phyloP scores from a whole-genome alignment of 2,888 invertebrate species.

The Hoplodrina ambigua region DNA sequence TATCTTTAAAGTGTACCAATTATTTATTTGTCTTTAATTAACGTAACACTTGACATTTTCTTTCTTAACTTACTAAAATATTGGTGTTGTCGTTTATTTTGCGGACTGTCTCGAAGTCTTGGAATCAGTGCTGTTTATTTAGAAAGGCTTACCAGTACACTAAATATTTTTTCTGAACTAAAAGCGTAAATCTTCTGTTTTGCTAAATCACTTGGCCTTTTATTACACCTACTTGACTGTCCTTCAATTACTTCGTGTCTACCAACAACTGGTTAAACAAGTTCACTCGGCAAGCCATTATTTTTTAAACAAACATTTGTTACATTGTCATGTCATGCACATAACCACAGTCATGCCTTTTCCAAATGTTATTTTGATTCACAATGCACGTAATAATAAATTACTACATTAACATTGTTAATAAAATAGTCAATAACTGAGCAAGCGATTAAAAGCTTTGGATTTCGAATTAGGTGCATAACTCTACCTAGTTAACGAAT shows the following conservation, averaged over 20 bases:
- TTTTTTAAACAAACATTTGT: constrained; percentile 73
- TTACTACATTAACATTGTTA: background rate
- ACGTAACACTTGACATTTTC: constrained; percentile 46
- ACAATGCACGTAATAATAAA: background rate
- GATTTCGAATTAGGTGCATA: constrained; percentile 6
- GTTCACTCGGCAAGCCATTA: constrained; percentile 67
- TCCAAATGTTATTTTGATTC: constrained; percentile 6
- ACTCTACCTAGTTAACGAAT: constrained; percentile 33
- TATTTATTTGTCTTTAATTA: constrained; percentile 37
- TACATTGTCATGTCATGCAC: constrained; percentile 28
- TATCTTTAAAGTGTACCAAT: constrained; percentile 51
- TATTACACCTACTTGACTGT: constrained; percentile 48
- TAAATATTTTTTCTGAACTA: constrained; percentile 8
- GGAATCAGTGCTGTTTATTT: constrained; percentile 31
- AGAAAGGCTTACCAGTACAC: constrained; percentile 19
- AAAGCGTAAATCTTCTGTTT: constrained; percentile 17
- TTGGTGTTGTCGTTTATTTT: constrained; percentile 51
- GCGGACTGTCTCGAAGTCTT: constrained; percentile 8
- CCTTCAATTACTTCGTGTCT: constrained; percentile 69
- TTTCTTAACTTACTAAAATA: constrained; percentile 15
- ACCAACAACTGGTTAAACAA: constrained; percentile 78
- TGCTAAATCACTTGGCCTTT: constrained; percentile 36
- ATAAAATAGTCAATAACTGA: background rate
- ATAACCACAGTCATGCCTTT: constrained; percentile 5
- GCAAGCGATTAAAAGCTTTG: background rate